Base-by-base conservation (phyloP, 2,113 vertebrate genomes). In the Ageneiosus marmoratus region DNA sequence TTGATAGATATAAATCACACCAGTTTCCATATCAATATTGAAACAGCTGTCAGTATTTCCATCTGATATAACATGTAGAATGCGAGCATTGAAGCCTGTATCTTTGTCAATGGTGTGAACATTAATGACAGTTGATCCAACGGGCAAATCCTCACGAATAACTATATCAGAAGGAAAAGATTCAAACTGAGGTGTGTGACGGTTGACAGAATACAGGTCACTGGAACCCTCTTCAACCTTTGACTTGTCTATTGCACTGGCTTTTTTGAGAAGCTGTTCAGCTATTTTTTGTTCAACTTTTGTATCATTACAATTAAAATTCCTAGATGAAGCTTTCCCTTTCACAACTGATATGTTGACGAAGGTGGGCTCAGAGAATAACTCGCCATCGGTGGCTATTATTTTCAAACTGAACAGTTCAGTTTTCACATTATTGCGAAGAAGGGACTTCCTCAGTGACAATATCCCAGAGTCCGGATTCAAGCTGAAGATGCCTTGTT, bases 271-370 rank as follows among this genome's bases (percentile, higher is more conserved):
- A 82, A 98, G 93, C 78, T 96, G 97, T 89, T 99, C 97, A 27
- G 97, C 96, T 89, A 99, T 85, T 74, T 94, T 94, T 89, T 98
- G 95, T 81, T 96, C 97, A 77, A 96, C 96, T 77, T 95, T 95
- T 1, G 98, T 99, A 89, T 99, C 97, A 89, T 92, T 94, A 89
- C 98, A 99, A 86, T 90, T 95, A 84, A 99, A 96, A 46, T 95
- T 95, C 86, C 93, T 95, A 51, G 95, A 92, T 85, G 95, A 93
- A 41, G 93, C 93, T 79, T 95, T 95, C 0, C 96, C 96, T n/a
- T 96, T 95, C 44, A 97, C 94, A 77, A 98, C 91, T 0, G 98
- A 96, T 83, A 99, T 95, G 86, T 99, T 99, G 81, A 99, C 94
- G 86, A 94, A 97, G 88, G 95, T 97, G 22, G 96, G 92, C n/a